Evolutionary conservation across 2,797 vertebrate genomes (phyloP), one percentile per base, ranked within the genome.

Genomic region (Ispidina picta): DNA sequence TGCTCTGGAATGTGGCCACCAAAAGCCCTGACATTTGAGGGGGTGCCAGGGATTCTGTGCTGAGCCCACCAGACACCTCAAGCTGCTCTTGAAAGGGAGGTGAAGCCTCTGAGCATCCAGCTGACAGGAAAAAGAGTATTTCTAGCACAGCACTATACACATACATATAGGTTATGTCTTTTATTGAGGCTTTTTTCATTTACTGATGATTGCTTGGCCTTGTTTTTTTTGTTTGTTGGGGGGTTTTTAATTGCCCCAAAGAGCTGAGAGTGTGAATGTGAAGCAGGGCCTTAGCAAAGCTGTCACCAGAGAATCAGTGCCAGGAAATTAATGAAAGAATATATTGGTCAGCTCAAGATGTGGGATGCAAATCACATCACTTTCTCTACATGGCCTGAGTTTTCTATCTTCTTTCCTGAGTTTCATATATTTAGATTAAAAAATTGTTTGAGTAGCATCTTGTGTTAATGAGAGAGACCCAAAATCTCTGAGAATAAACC

Each of bases 111-210:
- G 48, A 60, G n/a, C 43, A 66, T 14, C 18, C 26, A 58, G 21
- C 17, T 51, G 54, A 8, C 12, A 41, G 51, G 49, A 72, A 12
- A 37, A 37, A 14, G 37, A 14, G 13, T 14, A 37, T 37, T 37
- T 37, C 13, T 37, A 37, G 37, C 56, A 5, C 16, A 28, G 5
- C 2, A 0, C 12, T 22, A 0, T 16, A 6, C 16, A 17, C 0
- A 4, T 7, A 3, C 28, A 31, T 44, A 6, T 16, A 37, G 21
- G 23, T 59, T 56, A 6, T 6, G 28, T n/a, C 4, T 58, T 12
- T 3, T 9, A 23, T 1, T 0, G 3, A 6, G 22, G 3, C 10
- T 31, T 23, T 49, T 44, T 33, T 20, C 6, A 9, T 15, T 59
- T 43, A 7, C 6, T 52, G 49, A 10, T 52, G 49, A 16, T 51